Evolutionary conservation across 2,113 vertebrate genomes (phyloP), one percentile per base, ranked within the genome.

Genomic region (Seriola aureovittata): DNA sequence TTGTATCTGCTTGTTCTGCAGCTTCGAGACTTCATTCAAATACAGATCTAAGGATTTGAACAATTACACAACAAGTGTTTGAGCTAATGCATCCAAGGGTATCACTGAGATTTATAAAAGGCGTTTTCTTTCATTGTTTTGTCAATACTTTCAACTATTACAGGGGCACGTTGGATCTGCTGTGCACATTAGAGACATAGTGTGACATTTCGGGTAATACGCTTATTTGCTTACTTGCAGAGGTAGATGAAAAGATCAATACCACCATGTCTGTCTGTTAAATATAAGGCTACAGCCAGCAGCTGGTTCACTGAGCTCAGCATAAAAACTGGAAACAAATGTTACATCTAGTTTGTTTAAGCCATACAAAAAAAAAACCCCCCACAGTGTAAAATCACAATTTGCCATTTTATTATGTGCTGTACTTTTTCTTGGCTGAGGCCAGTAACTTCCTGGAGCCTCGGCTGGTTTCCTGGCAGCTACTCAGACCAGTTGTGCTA

Each of bases 361-460:
- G 25, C 57, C 34, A 54, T 10, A 48, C 16, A 52, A 59, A 52
- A 25, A 29, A 60, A 29, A 46, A 29, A 25, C 1, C 25, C 25
- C 29, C 52, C 52, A 54, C 1, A 4, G n/a, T 57, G 54, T 57
- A 57, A 25, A 25, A 58, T 29, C 2, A 25, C 23, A 58, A 3
- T 58, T 58, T 2, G 13, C 23, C 55, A 58, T 58, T 58, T 25
- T 14, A 29, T 54, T 62, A n/a, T 34, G 38, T 38, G 12, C 42
- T 8, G 5, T 25, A 11, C 13, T 59, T 32, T 14, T 66, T 69
- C 25, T 48, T 62, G 57, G 46, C 64, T n/a, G 25, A 64, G 62
- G 40, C 46, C 36, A 42, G 46, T 46, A 23, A 40, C 71, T 65
- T 63, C 65, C 25, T 55, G 8, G 34, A 55, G 72, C 69, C 48